phyloP scores from a whole-genome alignment of 2,888 invertebrate genomes.

The Polyommatus icarus region DNA sequence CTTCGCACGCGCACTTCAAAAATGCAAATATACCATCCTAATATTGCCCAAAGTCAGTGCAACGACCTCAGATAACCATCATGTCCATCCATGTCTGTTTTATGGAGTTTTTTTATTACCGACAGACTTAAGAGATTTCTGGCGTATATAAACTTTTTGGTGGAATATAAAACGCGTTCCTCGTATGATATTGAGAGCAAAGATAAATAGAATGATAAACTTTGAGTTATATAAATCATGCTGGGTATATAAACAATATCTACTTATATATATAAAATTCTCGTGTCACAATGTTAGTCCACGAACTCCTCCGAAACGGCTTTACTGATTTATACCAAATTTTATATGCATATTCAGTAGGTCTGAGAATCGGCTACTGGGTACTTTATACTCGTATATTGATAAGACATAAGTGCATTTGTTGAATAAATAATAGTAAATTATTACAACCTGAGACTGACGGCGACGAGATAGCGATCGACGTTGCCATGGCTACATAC shows the following conservation, averaged over 20 bases:
- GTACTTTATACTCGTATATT: no score
- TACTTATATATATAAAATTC: no score
- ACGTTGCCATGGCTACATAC: no score
- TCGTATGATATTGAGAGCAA: neutral
- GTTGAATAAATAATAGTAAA: no score
- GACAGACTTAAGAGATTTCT: constrained; percentile 9
- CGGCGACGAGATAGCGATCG: no score
- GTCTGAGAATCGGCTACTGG: no score
- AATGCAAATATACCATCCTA: constrained; percentile 5
- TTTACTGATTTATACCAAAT: no score
- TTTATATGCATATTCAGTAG: no score
- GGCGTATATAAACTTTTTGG: constrained; percentile 22
- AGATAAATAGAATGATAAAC: constrained; percentile 16
- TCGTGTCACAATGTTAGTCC: no score
- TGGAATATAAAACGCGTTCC: constrained; percentile 6
- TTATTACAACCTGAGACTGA: no score
- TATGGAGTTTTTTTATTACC: constrained; percentile 28
- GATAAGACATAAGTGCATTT: no score
- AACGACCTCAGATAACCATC: constrained; percentile 24
- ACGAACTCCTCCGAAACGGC: no score
- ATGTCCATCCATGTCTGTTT: constrained; percentile 14
- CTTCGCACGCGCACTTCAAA: neutral
- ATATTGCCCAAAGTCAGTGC: constrained; percentile 1
- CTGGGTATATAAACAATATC: neutral
- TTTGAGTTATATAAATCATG: neutral